Evolutionary conservation across 2,113 vertebrate genomes (phyloP).

Genomic region (Neogobius melanostomus): DNA sequence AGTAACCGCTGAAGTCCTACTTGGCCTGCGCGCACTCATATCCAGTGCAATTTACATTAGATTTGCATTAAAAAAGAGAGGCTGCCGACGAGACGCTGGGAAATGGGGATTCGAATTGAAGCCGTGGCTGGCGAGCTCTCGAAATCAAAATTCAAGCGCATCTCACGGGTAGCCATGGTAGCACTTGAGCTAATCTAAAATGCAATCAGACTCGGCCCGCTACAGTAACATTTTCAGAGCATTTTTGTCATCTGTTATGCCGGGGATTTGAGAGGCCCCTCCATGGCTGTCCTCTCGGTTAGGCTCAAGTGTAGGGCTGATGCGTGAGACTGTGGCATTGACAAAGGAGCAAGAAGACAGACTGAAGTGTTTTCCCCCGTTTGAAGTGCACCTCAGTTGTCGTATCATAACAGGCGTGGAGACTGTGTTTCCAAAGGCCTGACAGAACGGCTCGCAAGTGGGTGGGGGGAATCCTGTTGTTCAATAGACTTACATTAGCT

Average conservation of each 20-base stretch:
- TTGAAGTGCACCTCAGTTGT: background rate
- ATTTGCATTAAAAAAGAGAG: background rate
- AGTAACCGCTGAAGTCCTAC: background rate
- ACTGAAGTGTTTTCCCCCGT: background rate
- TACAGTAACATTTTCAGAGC: background rate
- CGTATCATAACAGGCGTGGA: background rate
- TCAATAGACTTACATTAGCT: too few relatives aligned
- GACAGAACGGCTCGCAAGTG: background rate
- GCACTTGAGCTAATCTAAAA: background rate
- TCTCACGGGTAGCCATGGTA: background rate
- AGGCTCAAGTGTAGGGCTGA: background rate
- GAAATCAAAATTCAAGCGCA: background rate
- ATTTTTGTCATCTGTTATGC: background rate
- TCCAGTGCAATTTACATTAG: background rate
- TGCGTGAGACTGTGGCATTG: background rate
- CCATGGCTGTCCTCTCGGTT: background rate
- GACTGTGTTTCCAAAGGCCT: background rate
- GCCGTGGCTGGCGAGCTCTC: background rate
- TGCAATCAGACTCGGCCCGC: background rate
- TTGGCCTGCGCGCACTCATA: background rate
- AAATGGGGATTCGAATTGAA: background rate
- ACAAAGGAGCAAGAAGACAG: constrained; percentile 1
- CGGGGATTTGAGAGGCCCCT: background rate
- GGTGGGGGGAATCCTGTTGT: background rate
- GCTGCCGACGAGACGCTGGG: background rate